Evolutionary conservation across 2,113 vertebrate species (phyloP).

Genomic region (Pitta sordida): DNA sequence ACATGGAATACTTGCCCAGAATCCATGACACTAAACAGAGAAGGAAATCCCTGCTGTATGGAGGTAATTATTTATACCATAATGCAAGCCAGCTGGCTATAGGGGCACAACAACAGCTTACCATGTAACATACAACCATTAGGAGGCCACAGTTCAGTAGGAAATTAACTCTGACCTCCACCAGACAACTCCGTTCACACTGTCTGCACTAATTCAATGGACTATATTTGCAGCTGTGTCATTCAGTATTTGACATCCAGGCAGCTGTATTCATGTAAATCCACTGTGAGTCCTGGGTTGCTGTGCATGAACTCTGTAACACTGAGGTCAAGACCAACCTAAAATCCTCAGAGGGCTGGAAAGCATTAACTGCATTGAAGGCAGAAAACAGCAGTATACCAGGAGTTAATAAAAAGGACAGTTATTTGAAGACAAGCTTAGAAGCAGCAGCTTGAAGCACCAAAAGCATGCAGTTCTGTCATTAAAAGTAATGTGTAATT

Average conservation of each 20-base stretch:
- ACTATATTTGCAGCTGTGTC: not conserved
- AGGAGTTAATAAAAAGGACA: not conserved
- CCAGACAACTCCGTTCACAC: not conserved
- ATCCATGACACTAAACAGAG: not conserved
- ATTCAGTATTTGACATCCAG: not conserved
- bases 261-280: not conserved
- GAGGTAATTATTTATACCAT: not conserved
- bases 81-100: not conserved
- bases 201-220: not conserved
- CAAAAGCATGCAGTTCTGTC: not conserved
- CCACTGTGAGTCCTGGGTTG: not conserved
- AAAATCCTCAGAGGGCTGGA: not conserved
- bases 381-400: not conserved
- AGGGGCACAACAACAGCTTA: not conserved
- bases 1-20: not conserved
- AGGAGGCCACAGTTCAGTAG: not conserved
- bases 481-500: not conserved
- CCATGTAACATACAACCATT: not conserved
- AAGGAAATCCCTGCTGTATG: not conserved
- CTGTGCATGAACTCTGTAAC: not conserved
- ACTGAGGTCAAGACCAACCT: not conserved
- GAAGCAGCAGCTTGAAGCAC: not conserved
- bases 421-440: not conserved
- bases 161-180: not conserved
- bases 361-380: not conserved